Evolutionary conservation across 2,113 vertebrate species (phyloP).

Genomic region (Oncorhynchus kisutch): DNA sequence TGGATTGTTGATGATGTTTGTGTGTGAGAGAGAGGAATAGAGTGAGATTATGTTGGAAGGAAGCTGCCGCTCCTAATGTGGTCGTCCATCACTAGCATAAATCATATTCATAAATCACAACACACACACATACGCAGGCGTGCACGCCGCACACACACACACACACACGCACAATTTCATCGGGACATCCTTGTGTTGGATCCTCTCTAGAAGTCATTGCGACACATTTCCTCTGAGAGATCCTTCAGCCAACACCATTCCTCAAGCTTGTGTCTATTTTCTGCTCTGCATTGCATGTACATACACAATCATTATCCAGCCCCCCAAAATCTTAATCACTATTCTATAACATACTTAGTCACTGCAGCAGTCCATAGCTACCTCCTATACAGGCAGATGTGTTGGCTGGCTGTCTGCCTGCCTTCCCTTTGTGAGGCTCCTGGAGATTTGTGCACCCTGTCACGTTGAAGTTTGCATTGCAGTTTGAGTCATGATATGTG

Average conservation of each 20-base stretch:
- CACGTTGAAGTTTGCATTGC: slow-evolving; percentile 27
- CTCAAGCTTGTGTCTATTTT: slow-evolving; percentile 4
- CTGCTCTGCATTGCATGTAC: slow-evolving; percentile 4
- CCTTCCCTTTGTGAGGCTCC: neutral
- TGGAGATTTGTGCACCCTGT: slow-evolving; percentile 3
- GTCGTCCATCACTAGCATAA: slow-evolving; percentile 55
- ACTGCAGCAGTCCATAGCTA: no score
- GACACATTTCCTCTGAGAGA: slow-evolving; percentile 43
- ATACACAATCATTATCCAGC: slow-evolving; percentile 12
- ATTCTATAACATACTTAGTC: no score
- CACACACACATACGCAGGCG: neutral
- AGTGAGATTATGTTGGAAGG: neutral
- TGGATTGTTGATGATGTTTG: neutral
- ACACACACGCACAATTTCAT: neutral
- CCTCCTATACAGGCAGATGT: no score
- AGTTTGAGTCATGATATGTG: slow-evolving; percentile 6
- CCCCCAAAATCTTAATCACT: no score
- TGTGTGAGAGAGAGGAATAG: slow-evolving; percentile 2
- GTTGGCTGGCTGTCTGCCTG: neutral
- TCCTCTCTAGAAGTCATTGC: slow-evolving; percentile 9
- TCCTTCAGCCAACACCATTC: slow-evolving; percentile 26
- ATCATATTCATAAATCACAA: slow-evolving; percentile 54
- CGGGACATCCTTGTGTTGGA: neutral
- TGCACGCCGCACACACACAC: neutral
- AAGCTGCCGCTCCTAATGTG: slow-evolving; percentile 41